Evolutionary conservation across 92 coral and sea anemone genomes (phyloP).

Genomic region (Desmophyllum pertusum): DNA sequence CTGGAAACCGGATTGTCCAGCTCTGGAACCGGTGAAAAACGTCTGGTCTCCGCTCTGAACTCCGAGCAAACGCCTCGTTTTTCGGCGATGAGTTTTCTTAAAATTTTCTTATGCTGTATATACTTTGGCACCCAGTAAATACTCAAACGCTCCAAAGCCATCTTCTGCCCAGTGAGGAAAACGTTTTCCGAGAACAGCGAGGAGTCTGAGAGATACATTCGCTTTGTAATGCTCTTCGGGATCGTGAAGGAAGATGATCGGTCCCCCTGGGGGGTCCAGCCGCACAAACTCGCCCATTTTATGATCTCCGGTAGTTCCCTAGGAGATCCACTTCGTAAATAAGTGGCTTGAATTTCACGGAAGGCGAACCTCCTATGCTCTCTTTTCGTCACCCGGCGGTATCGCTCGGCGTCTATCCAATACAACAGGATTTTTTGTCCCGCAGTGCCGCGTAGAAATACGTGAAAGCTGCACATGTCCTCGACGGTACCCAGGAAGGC

Average conservation of each 20-base stretch:
- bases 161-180: constrained; percentile 67
- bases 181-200: constrained; percentile 82
- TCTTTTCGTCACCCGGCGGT: constrained; percentile 72
- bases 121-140: constrained; percentile 91
- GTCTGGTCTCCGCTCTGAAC: neutral
- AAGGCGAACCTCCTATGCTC: constrained; percentile 79
- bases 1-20: neutral
- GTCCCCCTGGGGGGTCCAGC: constrained; percentile 35
- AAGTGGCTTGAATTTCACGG: constrained; percentile 90
- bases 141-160: constrained; percentile 70
- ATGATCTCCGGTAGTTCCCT: constrained; percentile 85
- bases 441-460: constrained; percentile 66
- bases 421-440: constrained; percentile 58
- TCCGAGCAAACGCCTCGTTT: neutral
- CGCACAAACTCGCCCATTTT: constrained; percentile 82
- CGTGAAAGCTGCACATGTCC: constrained; percentile 79
- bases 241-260: constrained; percentile 8
- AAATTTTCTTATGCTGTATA: constrained; percentile 59
- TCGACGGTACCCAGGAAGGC: constrained; percentile 64
- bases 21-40: constrained; percentile 4
- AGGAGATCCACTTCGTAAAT: constrained; percentile 79
- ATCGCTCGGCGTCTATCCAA: constrained; percentile 93
- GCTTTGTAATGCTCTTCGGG: constrained; percentile 41
- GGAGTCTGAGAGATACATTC: constrained; percentile 45
- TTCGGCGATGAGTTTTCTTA: constrained; percentile 20